These are phyloP conservation scores for Trissoscelio sp. DNA, from an alignment of 2,888 invertebrate species.

Conservation along the genomic window DNA sequence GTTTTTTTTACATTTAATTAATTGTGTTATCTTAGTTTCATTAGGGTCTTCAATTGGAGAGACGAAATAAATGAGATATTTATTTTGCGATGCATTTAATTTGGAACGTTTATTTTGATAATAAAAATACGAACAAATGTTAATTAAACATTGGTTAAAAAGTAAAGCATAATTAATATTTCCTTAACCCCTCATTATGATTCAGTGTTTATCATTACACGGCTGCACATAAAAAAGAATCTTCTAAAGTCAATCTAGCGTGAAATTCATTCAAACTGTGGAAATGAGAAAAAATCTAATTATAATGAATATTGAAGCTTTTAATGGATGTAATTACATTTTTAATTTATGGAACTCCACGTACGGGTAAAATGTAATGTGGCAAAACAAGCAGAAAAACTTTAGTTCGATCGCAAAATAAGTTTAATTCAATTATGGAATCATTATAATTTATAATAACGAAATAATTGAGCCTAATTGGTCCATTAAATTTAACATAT, in stretches of 20 bases:
- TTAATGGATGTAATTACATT: slow-evolving; percentile 36
- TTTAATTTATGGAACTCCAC: slow-evolving; percentile 25
- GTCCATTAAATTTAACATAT: too few species aligned
- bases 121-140: not conserved
- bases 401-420: slow-evolving; percentile 7
- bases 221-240: slow-evolving; percentile 11
- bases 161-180: slow-evolving; percentile 37
- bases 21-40: slow-evolving; percentile 29
- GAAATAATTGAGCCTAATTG: too few species aligned
- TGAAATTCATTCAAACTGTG: slow-evolving; percentile 47
- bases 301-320: slow-evolving; percentile 50
- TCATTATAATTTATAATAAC: slow-evolving; percentile 6
- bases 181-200: slow-evolving; percentile 27
- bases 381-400: not conserved
- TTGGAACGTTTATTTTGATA: not conserved
- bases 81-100: slow-evolving; percentile 15
- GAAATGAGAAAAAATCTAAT: slow-evolving; percentile 50
- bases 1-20: slow-evolving; percentile 41
- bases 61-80: slow-evolving; percentile 15
- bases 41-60: slow-evolving; percentile 25
- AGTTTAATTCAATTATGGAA: slow-evolving; percentile 7
- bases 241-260: slow-evolving; percentile 40
- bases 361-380: slow-evolving; percentile 7
- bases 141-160: slow-evolving; percentile 23
- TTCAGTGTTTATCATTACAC: slow-evolving; percentile 29